Conservation (phyloP, 2,797 vertebrate species). For the Tarsius wallacei region DNA sequence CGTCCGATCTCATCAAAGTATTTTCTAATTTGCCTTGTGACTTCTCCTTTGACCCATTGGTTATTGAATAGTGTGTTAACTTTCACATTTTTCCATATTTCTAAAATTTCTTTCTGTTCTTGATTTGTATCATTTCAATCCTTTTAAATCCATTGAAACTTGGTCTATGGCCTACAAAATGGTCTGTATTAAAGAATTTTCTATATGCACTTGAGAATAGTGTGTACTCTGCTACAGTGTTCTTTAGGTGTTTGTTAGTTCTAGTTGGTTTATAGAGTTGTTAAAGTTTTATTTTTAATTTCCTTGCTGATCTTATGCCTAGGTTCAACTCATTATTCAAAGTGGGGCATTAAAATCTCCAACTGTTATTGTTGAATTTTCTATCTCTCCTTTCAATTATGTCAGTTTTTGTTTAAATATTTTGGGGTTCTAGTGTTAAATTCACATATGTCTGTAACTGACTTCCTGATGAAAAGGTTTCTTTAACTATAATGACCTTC, state of each 20-base stretch:
- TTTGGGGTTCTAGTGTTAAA: neutral
- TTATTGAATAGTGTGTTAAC: neutral
- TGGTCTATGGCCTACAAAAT: neutral
- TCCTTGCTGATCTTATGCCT: neutral
- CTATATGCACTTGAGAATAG: neutral
- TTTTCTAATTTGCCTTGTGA: slow-evolving; percentile 9
- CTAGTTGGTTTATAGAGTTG: neutral
- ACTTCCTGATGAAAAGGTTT: neutral
- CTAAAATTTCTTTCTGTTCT: slow-evolving; percentile 5
- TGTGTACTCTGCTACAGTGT: neutral
- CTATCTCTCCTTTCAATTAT: slow-evolving; percentile 34
- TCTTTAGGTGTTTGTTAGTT: neutral
- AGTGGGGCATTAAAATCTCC: neutral
- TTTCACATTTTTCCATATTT: neutral
- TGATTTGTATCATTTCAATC: neutral
- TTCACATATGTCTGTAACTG: neutral
- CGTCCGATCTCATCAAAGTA: neutral
- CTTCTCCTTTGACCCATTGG: neutral
- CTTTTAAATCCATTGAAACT: slow-evolving; percentile 3
- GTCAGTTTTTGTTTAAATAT: neutral
- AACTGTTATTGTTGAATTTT: neutral
- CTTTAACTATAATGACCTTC: neutral
- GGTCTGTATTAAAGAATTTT: neutral
- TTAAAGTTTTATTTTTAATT: neutral
- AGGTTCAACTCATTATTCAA: neutral